Evolutionary conservation across 2,113 vertebrate species (phyloP).

Genomic region (Pseudois nayaur): DNA sequence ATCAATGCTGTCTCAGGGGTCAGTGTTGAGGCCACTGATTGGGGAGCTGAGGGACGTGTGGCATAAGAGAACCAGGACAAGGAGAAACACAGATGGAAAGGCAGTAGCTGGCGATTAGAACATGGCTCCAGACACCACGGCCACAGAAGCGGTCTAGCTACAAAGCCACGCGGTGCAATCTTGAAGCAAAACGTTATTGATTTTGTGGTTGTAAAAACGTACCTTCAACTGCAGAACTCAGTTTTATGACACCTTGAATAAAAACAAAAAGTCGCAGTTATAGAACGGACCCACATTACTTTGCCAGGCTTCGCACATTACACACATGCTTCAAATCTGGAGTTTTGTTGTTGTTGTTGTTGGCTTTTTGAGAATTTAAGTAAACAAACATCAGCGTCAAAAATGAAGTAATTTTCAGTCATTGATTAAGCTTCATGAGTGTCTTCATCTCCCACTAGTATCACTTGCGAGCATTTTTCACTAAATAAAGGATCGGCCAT

Average conservation of each 20-base stretch:
- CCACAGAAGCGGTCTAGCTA: constrained; percentile 61
- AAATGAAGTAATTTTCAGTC: background rate
- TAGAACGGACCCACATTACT: background rate
- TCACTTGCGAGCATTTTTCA: background rate
- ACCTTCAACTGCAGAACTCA: constrained; percentile 78
- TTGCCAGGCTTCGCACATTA: background rate
- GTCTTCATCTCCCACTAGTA: background rate
- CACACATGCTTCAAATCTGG: constrained; percentile 1
- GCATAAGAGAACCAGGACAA: constrained; percentile 36
- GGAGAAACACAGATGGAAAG: constrained; percentile 50
- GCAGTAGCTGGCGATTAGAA: constrained; percentile 4
- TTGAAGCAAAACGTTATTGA: constrained; percentile 51
- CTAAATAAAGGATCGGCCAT: background rate
- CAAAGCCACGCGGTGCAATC: constrained; percentile 54
- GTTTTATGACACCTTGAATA: constrained; percentile 78
- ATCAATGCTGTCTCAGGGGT: rapidly evolving
- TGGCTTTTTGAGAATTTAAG: background rate
- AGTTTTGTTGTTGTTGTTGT: background rate
- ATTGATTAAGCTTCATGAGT: background rate
- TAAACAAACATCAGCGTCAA: background rate
- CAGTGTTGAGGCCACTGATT: background rate
- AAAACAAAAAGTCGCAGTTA: constrained; percentile 74
- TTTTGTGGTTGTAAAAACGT: constrained; percentile 60
- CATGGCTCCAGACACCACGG: constrained; percentile 56
- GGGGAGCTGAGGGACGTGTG: background rate